These are phyloP conservation scores for Sebastes hubbsi DNA, from an alignment of 2,797 vertebrate species.

Conservation along the genomic window DNA sequence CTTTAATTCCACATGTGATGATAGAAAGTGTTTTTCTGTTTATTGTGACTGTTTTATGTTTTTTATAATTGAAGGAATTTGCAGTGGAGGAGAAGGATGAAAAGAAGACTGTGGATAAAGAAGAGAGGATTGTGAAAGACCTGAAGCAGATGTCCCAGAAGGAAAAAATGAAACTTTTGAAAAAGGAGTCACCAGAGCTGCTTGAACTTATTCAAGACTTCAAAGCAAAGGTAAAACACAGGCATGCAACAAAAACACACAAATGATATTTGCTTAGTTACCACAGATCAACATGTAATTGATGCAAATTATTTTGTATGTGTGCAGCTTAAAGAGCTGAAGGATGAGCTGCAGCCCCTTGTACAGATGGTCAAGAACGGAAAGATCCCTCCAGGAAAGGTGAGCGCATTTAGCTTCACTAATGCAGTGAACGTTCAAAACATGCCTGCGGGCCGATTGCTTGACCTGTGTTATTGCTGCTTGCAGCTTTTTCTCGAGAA, in stretches of 20 bases:
- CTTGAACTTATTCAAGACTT: conserved; percentile 94
- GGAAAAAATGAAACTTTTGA: conserved; percentile 92
- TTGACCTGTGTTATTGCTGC: no score
- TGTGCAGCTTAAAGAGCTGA: conserved; percentile 86
- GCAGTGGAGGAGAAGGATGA: conserved; percentile 65
- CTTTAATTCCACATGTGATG: not conserved
- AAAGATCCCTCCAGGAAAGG: conserved; percentile 87
- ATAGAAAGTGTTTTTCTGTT: not conserved
- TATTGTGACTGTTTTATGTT: not conserved
- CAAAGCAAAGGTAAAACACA: conserved; percentile 84
- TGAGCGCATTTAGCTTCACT: conserved; percentile 29
- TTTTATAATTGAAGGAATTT: conserved; percentile 71
- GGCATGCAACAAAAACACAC: not conserved
- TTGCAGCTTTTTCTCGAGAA: no score
- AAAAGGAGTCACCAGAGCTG: conserved; percentile 95
- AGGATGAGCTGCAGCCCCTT: conserved; percentile 90
- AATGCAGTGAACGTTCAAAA: not conserved
- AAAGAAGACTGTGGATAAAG: conserved; percentile 65
- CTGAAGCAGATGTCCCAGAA: conserved; percentile 90
- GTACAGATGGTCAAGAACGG: conserved; percentile 86
- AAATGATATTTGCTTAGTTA: not conserved
- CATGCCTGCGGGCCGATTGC: not conserved
- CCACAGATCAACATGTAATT: not conserved
- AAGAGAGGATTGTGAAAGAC: conserved; percentile 89
- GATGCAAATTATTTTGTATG: not conserved